These are phyloP conservation scores for Manis crassicaudata DNA, from an alignment of 2,797 vertebrate species.

Conservation along the genomic window DNA sequence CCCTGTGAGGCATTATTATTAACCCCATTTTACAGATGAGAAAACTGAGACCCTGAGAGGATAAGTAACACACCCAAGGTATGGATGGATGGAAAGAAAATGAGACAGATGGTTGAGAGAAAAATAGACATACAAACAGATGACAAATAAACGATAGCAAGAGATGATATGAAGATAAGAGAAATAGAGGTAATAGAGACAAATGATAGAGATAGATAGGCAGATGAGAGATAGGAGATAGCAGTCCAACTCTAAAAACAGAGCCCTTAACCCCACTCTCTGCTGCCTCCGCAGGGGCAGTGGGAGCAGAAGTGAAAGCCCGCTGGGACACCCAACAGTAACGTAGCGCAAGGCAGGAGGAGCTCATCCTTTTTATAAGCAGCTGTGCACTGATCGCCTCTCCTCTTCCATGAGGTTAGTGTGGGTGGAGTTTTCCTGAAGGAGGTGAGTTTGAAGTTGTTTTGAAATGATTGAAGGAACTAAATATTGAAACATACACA, in stretches of 20 bases:
- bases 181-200: not conserved
- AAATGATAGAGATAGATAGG: not conserved
- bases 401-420: not conserved
- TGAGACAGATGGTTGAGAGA: not conserved
- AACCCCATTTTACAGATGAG: constrained; percentile 15
- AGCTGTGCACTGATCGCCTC: not conserved
- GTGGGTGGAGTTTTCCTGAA: constrained; percentile 40
- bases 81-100: not conserved
- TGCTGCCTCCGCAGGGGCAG: not conserved
- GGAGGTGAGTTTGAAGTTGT: constrained; percentile 56
- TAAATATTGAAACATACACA: constrained; percentile 61
- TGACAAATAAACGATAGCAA: not conserved
- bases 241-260: not conserved
- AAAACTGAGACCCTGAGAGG: constrained; percentile 7
- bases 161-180: not conserved
- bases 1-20: not conserved
- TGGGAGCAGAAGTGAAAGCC: not conserved
- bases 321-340: not conserved
- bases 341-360: not conserved
- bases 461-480: constrained; percentile 62
- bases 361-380: not conserved
- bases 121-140: not conserved
- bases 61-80: not conserved
- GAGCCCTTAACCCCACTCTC: not conserved
- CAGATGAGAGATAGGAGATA: not conserved